A percentile compares a stretch with the other conserved stretches of the same genome.
Evolutionary conservation across 2,113 vertebrate species (phyloP).

Genomic region (Nesogale talazaci): DNA sequence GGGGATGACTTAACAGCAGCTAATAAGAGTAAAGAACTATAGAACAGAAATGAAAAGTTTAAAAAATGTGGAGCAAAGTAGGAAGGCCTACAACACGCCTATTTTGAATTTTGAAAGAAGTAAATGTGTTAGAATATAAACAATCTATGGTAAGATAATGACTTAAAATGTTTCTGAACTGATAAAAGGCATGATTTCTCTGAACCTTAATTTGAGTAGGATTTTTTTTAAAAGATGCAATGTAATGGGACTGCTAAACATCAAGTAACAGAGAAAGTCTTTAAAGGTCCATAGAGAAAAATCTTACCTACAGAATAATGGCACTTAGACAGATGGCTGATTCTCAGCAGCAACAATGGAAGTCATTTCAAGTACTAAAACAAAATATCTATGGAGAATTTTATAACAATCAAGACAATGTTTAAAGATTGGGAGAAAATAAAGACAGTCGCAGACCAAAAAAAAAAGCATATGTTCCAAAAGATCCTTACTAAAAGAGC

Average conservation of each 20-base stretch:
- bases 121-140: neutral
- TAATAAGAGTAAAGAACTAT: neutral
- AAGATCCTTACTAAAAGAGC: neutral
- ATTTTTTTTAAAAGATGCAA: neutral
- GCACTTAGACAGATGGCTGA: neutral
- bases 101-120: conserved; percentile 41
- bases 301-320: neutral
- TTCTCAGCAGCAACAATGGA: neutral
- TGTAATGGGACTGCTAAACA: conserved; percentile 24
- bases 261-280: conserved; percentile 1
- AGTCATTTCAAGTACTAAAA: neutral
- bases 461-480: conserved; percentile 9
- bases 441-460: neutral
- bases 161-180: neutral
- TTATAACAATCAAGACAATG: neutral
- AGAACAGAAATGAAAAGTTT: neutral
- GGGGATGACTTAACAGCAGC: neutral
- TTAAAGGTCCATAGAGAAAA: neutral
- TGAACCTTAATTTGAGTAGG: neutral
- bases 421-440: neutral
- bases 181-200: neutral
- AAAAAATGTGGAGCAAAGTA: neutral
- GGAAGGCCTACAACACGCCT: neutral
- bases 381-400: conserved; percentile 11
- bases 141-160: conserved; percentile 9